Percentiles rank a stretch among this genome's conserved stretches.
phyloP scores from a whole-genome alignment of 2,113 vertebrate genomes.

The Phodopus roborovskii region DNA sequence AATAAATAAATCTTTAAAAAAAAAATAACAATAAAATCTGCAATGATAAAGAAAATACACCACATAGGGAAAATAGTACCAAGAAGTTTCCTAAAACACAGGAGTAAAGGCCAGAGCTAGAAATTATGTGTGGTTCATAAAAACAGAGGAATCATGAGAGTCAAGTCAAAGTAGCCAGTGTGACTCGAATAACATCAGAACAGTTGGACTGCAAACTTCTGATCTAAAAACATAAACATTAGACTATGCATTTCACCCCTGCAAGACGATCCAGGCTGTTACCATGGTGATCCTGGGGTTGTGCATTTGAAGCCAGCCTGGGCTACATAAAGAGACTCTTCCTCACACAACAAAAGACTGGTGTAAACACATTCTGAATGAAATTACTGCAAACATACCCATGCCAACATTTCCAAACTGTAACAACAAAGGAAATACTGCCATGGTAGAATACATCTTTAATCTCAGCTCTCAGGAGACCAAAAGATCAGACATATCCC shows the following conservation, averaged over 20 bases:
- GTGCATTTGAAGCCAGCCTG: neutral
- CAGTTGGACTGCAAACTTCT: neutral
- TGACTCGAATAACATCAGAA: neutral
- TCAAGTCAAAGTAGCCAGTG: neutral
- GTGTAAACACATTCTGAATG: neutral
- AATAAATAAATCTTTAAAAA: too few relatives aligned
- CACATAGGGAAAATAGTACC: neutral
- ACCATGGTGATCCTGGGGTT: neutral
- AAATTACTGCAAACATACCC: neutral
- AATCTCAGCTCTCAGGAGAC: neutral
- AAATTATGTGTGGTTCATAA: neutral
- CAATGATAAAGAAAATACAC: neutral
- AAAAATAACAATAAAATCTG: neutral
- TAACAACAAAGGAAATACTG: neutral
- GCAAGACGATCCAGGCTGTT: neutral
- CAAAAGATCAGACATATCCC: neutral
- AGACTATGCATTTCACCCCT: neutral
- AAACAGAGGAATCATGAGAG: neutral
- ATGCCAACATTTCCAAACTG: neutral
- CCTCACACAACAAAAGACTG: neutral
- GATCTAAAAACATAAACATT: neutral
- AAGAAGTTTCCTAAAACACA: neutral
- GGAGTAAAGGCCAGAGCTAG: neutral
- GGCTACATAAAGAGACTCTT: neutral
- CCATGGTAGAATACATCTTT: neutral